These are phyloP conservation scores for Leptopterna dolabrata DNA, from an alignment of 2,888 invertebrate genomes.

Conservation along the genomic window DNA sequence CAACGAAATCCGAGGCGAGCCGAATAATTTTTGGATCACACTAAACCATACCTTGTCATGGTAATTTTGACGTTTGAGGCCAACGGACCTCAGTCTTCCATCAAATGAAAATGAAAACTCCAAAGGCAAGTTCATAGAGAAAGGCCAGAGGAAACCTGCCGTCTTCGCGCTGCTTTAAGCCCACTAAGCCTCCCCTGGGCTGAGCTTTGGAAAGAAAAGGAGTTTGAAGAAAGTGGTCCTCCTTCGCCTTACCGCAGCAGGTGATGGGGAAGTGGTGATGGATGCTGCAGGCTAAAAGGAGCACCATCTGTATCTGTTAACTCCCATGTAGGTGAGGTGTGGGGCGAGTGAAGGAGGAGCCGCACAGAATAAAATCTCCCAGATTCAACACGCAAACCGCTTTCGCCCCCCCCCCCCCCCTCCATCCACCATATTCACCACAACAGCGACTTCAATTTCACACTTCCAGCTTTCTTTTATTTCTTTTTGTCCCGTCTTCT, in stretches of 20 bases:
- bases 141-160: neutral
- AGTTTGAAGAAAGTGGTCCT: constrained; percentile 9
- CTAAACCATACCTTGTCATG: too few species aligned
- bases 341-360: neutral
- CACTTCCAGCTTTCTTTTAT: neutral
- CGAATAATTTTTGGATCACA: too few species aligned
- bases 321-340: neutral
- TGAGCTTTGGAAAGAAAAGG: neutral
- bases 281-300: constrained; percentile 41
- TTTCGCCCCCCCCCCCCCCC: neutral
- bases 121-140: neutral
- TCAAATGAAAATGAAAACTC: neutral
- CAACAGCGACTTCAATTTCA: constrained; percentile 8
- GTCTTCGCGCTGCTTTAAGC: neutral
- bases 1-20: too few species aligned
- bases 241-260: too few species aligned
- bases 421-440: neutral
- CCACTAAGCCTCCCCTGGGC: neutral
- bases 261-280: constrained; percentile 41
- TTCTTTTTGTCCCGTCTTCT: neutral
- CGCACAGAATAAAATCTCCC: constrained; percentile 8
- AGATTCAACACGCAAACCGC: constrained; percentile 2
- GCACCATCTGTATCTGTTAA: constrained; percentile 43
- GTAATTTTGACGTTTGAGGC: too few species aligned
- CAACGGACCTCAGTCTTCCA: neutral